phyloP scores from a whole-genome alignment of 37 sponge, comb jelly and placozoan genomes.

The Petrosia ficiformis region DNA sequence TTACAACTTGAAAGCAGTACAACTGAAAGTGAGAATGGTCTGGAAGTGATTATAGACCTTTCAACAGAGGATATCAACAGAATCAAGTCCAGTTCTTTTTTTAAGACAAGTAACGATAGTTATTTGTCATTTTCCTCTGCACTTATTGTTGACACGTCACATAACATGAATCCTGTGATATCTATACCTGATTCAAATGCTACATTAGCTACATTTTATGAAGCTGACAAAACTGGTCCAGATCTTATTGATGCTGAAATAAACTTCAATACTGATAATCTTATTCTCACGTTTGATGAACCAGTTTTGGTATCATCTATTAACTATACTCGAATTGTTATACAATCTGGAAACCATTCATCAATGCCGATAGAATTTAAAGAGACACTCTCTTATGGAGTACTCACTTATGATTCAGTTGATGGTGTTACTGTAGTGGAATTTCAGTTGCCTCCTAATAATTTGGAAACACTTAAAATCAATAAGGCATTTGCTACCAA shows the following conservation, averaged over 20 bases:
- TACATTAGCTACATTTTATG: conserved; percentile 43
- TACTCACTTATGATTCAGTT: conserved; percentile 9
- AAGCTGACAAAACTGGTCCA: conserved; percentile 60
- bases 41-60: conserved; percentile 47
- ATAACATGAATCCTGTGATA: conserved; percentile 43
- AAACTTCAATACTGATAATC: conserved; percentile 61
- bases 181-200: conserved; percentile 38
- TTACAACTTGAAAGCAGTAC: conserved; percentile 56
- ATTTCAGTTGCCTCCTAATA: conserved; percentile 52
- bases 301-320: conserved; percentile 66
- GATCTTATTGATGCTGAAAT: conserved; percentile 35
- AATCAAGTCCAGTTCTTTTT: conserved; percentile 63
- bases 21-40: conserved; percentile 52
- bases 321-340: conserved; percentile 33
- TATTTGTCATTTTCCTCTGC: conserved; percentile 62
- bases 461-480: conserved; percentile 57
- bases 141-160: conserved; percentile 73
- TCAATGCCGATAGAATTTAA: background rate
- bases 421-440: conserved; percentile 52
- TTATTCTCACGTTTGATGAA: conserved; percentile 80
- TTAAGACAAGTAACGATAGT: conserved; percentile 64
- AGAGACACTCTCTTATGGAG: conserved; percentile 19
- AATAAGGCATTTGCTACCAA: conserved; percentile 41
- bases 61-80: conserved; percentile 36
- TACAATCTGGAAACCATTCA: conserved; percentile 15